Conservation (phyloP, 2,888 invertebrate species). For the Allolobophora icterica region DNA sequence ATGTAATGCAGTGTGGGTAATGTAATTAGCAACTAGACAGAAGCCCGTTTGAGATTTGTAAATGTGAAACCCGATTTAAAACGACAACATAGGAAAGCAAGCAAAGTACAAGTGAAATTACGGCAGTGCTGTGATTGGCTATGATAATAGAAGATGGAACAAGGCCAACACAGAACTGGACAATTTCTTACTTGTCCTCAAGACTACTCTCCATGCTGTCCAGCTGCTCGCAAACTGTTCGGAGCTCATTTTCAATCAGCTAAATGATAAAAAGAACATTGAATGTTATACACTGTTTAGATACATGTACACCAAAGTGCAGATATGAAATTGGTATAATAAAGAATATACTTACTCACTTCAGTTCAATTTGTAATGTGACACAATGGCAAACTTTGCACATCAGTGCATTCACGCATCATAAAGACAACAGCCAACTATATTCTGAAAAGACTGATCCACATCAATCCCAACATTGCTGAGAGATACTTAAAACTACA, state of each 20-base stretch:
- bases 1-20: neutral
- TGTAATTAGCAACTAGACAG: neutral
- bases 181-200: slow-evolving; percentile 1
- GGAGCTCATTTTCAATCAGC: neutral
- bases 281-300: too few relatives aligned
- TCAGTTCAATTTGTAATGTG: neutral
- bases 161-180: neutral
- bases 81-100: neutral
- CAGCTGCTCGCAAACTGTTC: neutral
- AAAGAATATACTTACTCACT: neutral
- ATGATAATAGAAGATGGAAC: neutral
- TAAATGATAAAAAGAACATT: neutral
- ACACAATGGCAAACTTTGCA: neutral
- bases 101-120: neutral
- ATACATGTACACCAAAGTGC: too few relatives aligned
- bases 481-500: neutral
- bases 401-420: neutral
- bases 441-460: neutral
- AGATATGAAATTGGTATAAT: too few relatives aligned
- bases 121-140: neutral
- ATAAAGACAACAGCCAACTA: neutral
- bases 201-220: neutral
- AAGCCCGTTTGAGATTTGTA: neutral
- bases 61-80: too few relatives aligned
- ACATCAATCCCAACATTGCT: neutral